A percentile compares a stretch with the other conserved stretches of the same genome.
These are phyloP conservation scores for Apomyelois bistriatella DNA, from an alignment of 2,888 invertebrate genomes.

Conservation along the genomic window DNA sequence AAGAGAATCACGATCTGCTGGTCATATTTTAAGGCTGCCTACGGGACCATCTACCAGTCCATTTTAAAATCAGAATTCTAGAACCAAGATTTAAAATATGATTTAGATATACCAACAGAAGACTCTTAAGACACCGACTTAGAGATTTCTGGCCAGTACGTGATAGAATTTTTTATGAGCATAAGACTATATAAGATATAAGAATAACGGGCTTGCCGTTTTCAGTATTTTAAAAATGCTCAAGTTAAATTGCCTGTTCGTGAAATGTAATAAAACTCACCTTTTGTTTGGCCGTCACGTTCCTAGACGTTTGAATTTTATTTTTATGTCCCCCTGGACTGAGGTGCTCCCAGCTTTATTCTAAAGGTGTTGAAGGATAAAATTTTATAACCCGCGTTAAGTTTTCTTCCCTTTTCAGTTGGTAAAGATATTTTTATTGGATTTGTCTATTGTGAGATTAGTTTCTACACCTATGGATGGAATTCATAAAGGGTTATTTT, in stretches of 20 bases:
- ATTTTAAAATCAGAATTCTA: neutral
- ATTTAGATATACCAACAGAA: slow-evolving; percentile 16
- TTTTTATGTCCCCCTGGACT: slow-evolving; percentile 5
- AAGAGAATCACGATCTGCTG: too few species aligned
- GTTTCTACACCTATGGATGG: too few species aligned
- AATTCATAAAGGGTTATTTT: too few species aligned
- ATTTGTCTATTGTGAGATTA: neutral
- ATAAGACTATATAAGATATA: slow-evolving; percentile 17
- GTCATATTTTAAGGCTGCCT: too few species aligned
- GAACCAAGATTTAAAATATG: too few species aligned
- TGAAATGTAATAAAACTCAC: slow-evolving; percentile 10
- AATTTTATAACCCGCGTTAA: slow-evolving; percentile 5
- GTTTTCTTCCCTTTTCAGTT: neutral
- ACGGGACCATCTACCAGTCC: too few species aligned
- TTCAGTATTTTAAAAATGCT: slow-evolving; percentile 24
- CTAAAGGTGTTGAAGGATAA: neutral
- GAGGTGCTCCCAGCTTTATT: neutral
- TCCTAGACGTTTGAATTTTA: slow-evolving; percentile 10
- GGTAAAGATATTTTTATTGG: neutral
- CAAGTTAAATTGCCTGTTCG: slow-evolving; percentile 7
- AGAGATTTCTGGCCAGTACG: slow-evolving; percentile 38
- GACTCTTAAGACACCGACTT: slow-evolving; percentile 42
- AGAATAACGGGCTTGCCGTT: too few species aligned
- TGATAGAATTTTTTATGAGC: slow-evolving; percentile 33
- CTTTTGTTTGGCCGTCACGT: slow-evolving; percentile 15